Evolutionary conservation across 2,113 vertebrate species (phyloP), one percentile per base, ranked within the genome.

Genomic region (Ameiurus melas): DNA sequence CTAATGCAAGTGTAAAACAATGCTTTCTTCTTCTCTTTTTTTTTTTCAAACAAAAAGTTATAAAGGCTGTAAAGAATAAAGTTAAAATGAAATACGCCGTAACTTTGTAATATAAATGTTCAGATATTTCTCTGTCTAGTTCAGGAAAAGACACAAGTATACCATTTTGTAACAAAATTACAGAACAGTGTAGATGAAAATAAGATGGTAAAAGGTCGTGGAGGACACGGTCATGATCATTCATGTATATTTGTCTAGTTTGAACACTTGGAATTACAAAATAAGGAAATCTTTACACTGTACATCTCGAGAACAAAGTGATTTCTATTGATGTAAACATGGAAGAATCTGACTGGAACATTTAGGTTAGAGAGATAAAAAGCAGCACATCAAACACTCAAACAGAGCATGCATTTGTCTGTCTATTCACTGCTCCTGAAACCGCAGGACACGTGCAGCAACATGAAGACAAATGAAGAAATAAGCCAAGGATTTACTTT

Each of bases 201-300:
- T 39, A 73, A 20, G 64, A 13, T 68, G 51, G 5, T 3, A 36
- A 39, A 39, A 3, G 6, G n/a, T 8, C 22, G 71, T 73, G 36
- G n/a, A 78, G 53, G 55, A n/a, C 43, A 3, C 5, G 7, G 70
- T 39, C 33, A 90, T 92, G 85, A 91, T 94, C 90, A 90, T 92
- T 92, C 88, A 43, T 47, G n/a, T 77, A 91, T 91, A 92, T 93
- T 87, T 88, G 91, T 92, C 84, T 89, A 92, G 84, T 90, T 93
- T 94, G 62, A 93, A 92, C 89, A 94, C 90, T 93, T 87, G 90
- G 90, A 90, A 71, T 89, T 53, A 80, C 80, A 71, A 89, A 90
- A 92, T 89, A 92, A 83, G 92, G 4, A 92, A 92, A 92, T 92
- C 90, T 93, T 95, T 94, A 94, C 92, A 94, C 93, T 95, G 93